Evolutionary conservation across 2,888 invertebrate species (phyloP).

Genomic region (Pogonocherus hispidulus): DNA sequence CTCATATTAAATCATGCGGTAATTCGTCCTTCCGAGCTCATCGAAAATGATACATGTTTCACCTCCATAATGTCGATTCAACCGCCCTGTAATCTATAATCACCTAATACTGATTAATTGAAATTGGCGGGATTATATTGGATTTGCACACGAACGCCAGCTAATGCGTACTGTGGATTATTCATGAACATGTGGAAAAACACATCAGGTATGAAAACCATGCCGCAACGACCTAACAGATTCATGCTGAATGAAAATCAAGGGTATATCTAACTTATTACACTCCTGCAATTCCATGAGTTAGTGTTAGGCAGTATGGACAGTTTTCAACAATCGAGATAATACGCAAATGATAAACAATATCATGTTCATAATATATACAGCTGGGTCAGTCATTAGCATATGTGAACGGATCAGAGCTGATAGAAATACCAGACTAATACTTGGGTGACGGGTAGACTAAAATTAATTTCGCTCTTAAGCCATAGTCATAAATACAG

Average conservation of each 20-base stretch:
- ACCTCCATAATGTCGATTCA: not conserved
- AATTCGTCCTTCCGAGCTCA: not conserved
- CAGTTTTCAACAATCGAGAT: no score
- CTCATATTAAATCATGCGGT: no score
- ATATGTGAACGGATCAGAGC: no score
- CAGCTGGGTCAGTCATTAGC: no score
- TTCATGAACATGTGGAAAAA: constrained; percentile 9
- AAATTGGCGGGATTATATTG: constrained; percentile 30
- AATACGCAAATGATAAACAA: no score
- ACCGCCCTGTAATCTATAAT: constrained; percentile 6
- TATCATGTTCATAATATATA: no score
- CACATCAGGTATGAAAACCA: not conserved
- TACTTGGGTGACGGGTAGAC: no score
- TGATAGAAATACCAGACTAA: no score
- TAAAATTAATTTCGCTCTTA: no score
- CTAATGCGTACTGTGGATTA: constrained; percentile 21
- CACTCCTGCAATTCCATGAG: not conserved
- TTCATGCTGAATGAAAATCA: not conserved
- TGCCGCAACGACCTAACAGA: not conserved
- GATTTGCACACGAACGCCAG: constrained; percentile 15
- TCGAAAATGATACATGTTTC: not conserved
- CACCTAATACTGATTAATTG: constrained; percentile 35
- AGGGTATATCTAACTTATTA: not conserved
- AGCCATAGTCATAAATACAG: no score
- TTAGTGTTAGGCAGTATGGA: no score